Evolutionary conservation across 2,888 invertebrate species (phyloP).

Genomic region (Tenthredo notha): DNA sequence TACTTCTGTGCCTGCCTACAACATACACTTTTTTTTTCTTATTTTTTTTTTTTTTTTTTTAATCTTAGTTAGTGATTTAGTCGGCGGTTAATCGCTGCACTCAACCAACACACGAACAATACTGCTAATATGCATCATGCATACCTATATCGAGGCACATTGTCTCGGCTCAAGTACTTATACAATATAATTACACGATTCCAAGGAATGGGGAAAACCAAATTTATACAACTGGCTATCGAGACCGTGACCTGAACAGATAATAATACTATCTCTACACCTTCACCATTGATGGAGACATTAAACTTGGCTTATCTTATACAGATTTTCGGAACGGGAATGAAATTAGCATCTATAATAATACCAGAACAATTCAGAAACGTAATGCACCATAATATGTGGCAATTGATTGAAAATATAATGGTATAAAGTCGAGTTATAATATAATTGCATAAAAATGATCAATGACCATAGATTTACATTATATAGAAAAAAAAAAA

Average conservation of each 20-base stretch:
- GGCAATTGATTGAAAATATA: no score
- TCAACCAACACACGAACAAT: not conserved
- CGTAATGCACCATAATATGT: no score
- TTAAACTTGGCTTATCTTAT: not conserved
- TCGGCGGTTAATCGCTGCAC: not conserved
- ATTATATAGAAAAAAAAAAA: no score
- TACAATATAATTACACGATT: not conserved
- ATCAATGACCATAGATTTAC: no score
- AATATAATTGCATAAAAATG: no score
- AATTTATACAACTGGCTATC: not conserved
- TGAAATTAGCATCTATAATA: not conserved
- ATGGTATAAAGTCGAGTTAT: no score
- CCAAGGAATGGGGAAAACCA: no score
- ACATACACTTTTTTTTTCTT: not conserved
- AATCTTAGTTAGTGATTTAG: not conserved
- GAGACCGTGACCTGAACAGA: conserved; percentile 13
- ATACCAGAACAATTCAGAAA: no score
- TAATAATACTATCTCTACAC: not conserved
- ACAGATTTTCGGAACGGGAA: not conserved
- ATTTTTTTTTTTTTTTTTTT: not conserved
- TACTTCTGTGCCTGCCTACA: not conserved
- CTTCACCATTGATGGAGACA: not conserved
- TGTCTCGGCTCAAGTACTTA: not conserved
- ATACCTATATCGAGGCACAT: not conserved
- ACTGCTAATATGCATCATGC: not conserved